Conservation (phyloP, 2,888 invertebrate species). For the Sinopyrophorus schimmeli region DNA sequence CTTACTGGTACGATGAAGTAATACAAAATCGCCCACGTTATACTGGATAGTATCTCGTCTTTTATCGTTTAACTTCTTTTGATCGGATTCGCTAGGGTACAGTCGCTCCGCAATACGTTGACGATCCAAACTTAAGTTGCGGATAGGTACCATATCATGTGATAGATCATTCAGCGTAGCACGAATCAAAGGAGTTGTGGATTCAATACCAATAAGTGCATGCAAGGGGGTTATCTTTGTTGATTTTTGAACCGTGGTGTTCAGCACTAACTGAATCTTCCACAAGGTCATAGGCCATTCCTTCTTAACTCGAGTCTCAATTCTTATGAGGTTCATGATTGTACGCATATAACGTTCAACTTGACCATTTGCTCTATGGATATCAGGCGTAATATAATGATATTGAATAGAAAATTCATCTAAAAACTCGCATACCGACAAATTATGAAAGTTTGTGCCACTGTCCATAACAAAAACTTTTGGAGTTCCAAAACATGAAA, state of each 20-base stretch:
- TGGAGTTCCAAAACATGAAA: constrained; percentile 33
- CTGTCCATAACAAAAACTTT: constrained; percentile 24
- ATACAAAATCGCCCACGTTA: constrained; percentile 33
- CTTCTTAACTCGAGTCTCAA: constrained; percentile 6
- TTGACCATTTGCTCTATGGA: constrained; percentile 35
- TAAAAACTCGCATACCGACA: constrained; percentile 18
- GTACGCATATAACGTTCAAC: constrained; percentile 34
- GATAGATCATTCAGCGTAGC: constrained; percentile 28
- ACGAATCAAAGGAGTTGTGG: too few species aligned
- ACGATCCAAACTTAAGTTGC: constrained; percentile 28
- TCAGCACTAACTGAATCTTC: constrained; percentile 24
- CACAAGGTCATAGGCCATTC: constrained; percentile 19
- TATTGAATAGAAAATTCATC: constrained; percentile 19
- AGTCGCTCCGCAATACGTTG: constrained; percentile 12
- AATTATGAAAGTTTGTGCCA: constrained; percentile 22
- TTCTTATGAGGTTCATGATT: constrained; percentile 14
- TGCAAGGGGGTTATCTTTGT: constrained; percentile 32
- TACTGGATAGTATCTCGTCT: constrained; percentile 26
- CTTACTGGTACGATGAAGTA: constrained; percentile 34
- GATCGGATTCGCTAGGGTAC: not conserved
- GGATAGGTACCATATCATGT: constrained; percentile 25
- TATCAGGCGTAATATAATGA: constrained; percentile 30
- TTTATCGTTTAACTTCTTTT: constrained; percentile 19
- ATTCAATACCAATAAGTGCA: too few species aligned
- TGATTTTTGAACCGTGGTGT: constrained; percentile 34